Conservation (phyloP, 2,113 vertebrate genomes). For the Antechinus stuartii region DNA sequence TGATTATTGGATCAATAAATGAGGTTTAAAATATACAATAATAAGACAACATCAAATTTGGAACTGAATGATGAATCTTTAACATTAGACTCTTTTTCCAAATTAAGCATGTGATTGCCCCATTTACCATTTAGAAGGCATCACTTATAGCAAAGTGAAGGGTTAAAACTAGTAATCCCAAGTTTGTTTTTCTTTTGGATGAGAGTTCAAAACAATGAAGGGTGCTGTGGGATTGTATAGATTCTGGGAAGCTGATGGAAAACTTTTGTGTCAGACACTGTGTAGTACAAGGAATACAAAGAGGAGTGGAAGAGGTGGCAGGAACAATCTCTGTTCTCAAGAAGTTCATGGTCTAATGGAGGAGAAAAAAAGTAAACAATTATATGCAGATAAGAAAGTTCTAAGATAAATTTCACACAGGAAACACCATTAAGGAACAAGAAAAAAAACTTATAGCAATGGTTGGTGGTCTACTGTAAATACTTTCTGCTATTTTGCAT, state of each 20-base stretch:
- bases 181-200: neutral
- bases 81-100: neutral
- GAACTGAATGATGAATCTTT: neutral
- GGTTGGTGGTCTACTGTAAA: neutral
- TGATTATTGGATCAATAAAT: neutral
- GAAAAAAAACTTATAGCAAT: neutral
- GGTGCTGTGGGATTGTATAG: neutral
- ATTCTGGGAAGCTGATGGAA: neutral
- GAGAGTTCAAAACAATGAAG: neutral
- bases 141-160: neutral
- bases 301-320: neutral
- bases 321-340: neutral
- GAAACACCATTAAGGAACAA: neutral
- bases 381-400: neutral
- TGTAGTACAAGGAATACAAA: neutral
- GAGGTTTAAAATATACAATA: neutral
- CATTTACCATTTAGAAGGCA: neutral
- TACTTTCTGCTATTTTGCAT: neutral
- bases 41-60: neutral
- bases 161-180: neutral
- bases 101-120: neutral
- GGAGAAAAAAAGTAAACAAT: neutral
- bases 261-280: neutral
- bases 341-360: neutral
- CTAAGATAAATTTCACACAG: neutral